Evolutionary conservation across 1,140 invertebrate genomes (phyloP), one percentile per base, ranked within the genome.

Genomic region (Vanessa atalanta): DNA sequence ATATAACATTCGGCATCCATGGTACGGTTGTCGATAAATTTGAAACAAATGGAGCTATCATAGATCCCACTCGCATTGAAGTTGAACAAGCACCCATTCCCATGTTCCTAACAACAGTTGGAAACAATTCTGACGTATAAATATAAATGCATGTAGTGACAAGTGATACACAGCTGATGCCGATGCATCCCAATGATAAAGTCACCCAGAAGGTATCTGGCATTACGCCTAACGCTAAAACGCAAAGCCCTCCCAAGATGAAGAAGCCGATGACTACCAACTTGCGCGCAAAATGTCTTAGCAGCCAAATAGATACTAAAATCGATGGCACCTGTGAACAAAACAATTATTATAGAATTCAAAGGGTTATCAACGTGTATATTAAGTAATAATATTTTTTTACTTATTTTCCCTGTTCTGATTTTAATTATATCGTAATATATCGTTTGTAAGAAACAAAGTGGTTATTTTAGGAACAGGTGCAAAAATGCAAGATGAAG

Each of bases 1-100:
- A 96, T 53, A 97, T 94, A 1, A 95, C 81, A 0, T 96, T 94
- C 1, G 96, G 96, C 50, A 97, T 75, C 94, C 94, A 95, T 0
- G 83, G 81, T 23, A 92, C 82, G 0, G 86, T 85, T 6, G 74
- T 67, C 0, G 93, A 85, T 4, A 93, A 76, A 68, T 95, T 93
- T 11, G 94, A 94, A 3, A 95, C 90, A 71, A 95, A 95, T 65
- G 95, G 95, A 0, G 95, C 95, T 3, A 93, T 76, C 93, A 96
- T 95, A 0, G 95, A 95, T 0, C 95, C 95, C 43, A 96, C 84
- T 79, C 95, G 91, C 65, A 95, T 95, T n/a, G 93, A 94, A 88
- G 95, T 95, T 1, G 95, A 95, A 5, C 94, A 94, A 1, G 94
- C 93, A 8, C 95, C 95, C 61, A 96, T 93, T 0, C 94, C 95